Conservation (phyloP, 2,113 vertebrate species). For the Ranitomeya variabilis region DNA sequence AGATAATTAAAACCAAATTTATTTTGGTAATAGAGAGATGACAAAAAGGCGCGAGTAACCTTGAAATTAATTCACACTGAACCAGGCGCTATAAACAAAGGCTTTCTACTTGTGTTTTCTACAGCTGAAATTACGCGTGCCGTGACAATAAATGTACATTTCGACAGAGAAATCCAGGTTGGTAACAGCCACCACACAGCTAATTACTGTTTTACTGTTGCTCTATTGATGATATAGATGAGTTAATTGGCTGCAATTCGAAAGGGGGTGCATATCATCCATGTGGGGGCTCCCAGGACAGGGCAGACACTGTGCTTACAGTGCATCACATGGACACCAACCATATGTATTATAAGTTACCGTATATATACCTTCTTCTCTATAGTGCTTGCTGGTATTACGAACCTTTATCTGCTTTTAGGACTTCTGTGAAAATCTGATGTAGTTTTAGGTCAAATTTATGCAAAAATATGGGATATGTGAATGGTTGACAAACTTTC, state of each 20-base stretch:
- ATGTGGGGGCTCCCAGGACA: neutral
- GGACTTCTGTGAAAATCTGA: too few species aligned
- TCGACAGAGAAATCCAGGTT: neutral
- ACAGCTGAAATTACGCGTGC: constrained; percentile 33
- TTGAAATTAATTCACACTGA: constrained; percentile 54
- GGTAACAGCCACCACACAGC: constrained; percentile 22
- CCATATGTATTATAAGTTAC: neutral
- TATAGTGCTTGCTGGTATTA: neutral
- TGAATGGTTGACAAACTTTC: too few species aligned
- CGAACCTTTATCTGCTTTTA: too few species aligned
- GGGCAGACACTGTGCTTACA: neutral
- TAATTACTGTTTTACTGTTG: constrained; percentile 38
- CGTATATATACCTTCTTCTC: neutral
- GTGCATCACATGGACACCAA: neutral
- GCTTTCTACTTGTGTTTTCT: constrained; percentile 39
- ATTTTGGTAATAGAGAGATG: constrained; percentile 54
- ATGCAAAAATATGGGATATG: too few species aligned
- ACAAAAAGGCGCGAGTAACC: constrained; percentile 52
- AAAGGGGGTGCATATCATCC: neutral
- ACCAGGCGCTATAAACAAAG: constrained; percentile 51
- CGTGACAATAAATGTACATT: constrained; percentile 35
- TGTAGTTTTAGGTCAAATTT: too few species aligned
- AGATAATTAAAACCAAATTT: constrained; percentile 55
- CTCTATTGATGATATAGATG: constrained; percentile 21
- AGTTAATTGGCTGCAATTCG: constrained; percentile 22